Evolutionary conservation across 2,113 vertebrate genomes (phyloP).

Genomic region (Larimichthys polyactis): DNA sequence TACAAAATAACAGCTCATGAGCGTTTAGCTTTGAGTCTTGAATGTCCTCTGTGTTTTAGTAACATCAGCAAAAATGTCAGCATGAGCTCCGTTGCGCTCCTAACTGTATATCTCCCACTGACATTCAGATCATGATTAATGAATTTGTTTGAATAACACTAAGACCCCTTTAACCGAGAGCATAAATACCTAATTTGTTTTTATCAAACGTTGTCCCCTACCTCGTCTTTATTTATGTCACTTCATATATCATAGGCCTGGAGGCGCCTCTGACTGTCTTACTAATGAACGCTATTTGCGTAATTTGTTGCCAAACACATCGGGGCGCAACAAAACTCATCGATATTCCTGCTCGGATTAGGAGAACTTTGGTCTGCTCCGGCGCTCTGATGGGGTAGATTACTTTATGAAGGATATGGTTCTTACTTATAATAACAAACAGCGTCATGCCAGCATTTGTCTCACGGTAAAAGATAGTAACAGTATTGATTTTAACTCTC

Average conservation of each 20-base stretch:
- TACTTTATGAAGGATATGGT: conserved; percentile 4
- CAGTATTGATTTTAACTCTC: conserved; percentile 70
- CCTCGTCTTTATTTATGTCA: conserved; percentile 64
- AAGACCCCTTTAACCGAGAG: conserved; percentile 58
- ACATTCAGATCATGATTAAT: conserved; percentile 60
- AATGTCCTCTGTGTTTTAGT: conserved; percentile 11
- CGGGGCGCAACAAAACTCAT: conserved; percentile 2
- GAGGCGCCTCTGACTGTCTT: conserved; percentile 33
- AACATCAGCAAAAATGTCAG: conserved; percentile 30
- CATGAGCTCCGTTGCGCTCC: conserved; percentile 7
- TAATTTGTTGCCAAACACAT: conserved; percentile 59
- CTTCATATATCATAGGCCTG: conserved; percentile 50
- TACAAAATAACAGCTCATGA: background rate
- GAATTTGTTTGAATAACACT: conserved; percentile 71
- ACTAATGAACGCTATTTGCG: conserved; percentile 46
- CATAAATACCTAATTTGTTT: conserved; percentile 67
- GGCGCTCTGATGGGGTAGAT: conserved; percentile 8
- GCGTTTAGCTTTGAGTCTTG: background rate
- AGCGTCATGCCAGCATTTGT: conserved; percentile 23
- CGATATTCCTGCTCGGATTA: conserved; percentile 22
- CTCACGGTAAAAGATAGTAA: conserved; percentile 47
- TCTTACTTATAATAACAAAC: conserved; percentile 32
- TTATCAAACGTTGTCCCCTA: conserved; percentile 53
- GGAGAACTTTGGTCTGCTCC: background rate
- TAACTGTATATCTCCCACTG: conserved; percentile 23